These are phyloP conservation scores for Aphyosemion australe DNA, from an alignment of 2,113 vertebrate genomes.

Conservation along the genomic window DNA sequence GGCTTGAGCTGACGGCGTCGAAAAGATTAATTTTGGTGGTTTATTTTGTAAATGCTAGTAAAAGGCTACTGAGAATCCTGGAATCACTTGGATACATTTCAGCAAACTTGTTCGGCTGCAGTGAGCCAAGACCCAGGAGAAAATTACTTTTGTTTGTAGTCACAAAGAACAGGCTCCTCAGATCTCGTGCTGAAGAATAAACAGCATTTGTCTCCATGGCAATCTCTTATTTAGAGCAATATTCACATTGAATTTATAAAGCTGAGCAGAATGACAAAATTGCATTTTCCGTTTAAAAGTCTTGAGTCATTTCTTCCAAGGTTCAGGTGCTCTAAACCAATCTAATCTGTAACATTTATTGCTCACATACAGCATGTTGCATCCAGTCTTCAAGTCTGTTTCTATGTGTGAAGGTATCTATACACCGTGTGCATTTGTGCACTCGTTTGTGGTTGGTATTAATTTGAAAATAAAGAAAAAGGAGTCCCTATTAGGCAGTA, in stretches of 20 bases:
- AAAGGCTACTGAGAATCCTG: not conserved
- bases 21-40: not conserved
- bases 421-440: not conserved
- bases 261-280: slow-evolving; percentile 23
- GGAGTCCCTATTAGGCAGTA: too few relatives aligned
- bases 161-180: slow-evolving; percentile 15
- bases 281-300: slow-evolving; percentile 15
- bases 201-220: slow-evolving; percentile 41
- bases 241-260: slow-evolving; percentile 15
- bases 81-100: not conserved
- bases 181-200: slow-evolving; percentile 1
- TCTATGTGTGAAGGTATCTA: slow-evolving; percentile 5
- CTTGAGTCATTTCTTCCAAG: slow-evolving; percentile 13
- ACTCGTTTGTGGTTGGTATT: too few relatives aligned
- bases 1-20: not conserved
- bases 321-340: not conserved
- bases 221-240: slow-evolving; percentile 15
- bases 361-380: slow-evolving; percentile 10
- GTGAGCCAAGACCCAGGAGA: not conserved
- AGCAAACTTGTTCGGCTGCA: not conserved
- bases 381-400: slow-evolving; percentile 7
- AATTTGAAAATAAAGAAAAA: slow-evolving; percentile 42
- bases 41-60: slow-evolving; percentile 9
- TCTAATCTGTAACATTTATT: not conserved
- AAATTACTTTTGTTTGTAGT: not conserved